Conservation (phyloP, 2,888 invertebrate genomes). For the Oxycera nigricornis region DNA sequence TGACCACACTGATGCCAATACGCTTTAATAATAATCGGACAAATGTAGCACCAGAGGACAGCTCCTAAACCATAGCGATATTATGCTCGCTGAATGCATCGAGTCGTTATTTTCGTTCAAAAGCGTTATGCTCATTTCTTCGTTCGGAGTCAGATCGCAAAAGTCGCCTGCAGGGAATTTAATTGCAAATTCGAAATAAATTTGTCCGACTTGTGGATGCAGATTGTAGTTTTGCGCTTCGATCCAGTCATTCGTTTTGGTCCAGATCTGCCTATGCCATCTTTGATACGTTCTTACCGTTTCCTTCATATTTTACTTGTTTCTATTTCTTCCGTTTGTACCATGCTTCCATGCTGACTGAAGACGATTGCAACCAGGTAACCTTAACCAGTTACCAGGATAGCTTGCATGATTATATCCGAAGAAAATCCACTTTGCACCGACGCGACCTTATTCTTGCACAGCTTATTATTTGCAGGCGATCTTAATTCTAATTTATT, state of each 20-base stretch:
- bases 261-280: slow-evolving; percentile 45
- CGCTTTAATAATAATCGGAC: neutral
- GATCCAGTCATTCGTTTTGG: slow-evolving; percentile 41
- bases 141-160: slow-evolving; percentile 43
- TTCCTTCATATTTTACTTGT: neutral
- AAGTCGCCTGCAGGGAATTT: slow-evolving; percentile 58
- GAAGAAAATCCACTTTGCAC: slow-evolving; percentile 21
- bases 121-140: slow-evolving; percentile 29
- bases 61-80: slow-evolving; percentile 29
- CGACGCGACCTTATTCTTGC: slow-evolving; percentile 37
- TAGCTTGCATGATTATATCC: slow-evolving; percentile 15
- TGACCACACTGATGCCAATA: slow-evolving; percentile 3
- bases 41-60: slow-evolving; percentile 20
- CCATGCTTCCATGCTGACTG: neutral
- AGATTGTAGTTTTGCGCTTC: neutral
- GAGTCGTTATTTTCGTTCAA: slow-evolving; percentile 30
- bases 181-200: slow-evolving; percentile 58
- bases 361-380: neutral
- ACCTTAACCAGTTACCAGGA: neutral
- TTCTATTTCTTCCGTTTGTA: slow-evolving; percentile 12
- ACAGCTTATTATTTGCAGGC: slow-evolving; percentile 41
- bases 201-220: slow-evolving; percentile 52
- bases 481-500: slow-evolving; percentile 50
- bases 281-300: slow-evolving; percentile 37
- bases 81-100: slow-evolving; percentile 15